Evolutionary conservation across 2,888 invertebrate genomes (phyloP), one percentile per base, ranked within the genome.

Genomic region (Scaptomyza reducta): DNA sequence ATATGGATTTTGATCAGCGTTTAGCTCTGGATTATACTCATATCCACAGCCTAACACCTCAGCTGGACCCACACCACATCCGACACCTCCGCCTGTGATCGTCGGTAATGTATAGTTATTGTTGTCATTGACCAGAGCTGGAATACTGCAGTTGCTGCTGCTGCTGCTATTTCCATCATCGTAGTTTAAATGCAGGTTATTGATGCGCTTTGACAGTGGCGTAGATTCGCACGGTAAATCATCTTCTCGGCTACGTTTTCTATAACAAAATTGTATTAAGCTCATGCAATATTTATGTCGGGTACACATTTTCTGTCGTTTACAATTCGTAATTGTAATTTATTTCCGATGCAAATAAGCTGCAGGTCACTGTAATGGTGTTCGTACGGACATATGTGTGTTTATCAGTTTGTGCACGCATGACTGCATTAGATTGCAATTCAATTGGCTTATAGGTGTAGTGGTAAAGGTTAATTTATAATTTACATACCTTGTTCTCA

Each of bases 151-250:
- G 53, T 59, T 80, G 73, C 75, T 89, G 68, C 78, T 83, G 68
- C 76, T 89, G 71, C 70, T 79, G 68, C 81, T 79, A 33, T 80
- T 85, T 0, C 75, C 80, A 62, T 77, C 80, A 65, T 90, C 68
- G 85, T 89, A 72, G 50, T 71, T 96, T 81, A 97, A 94, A 89
- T 97, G 97, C 54, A 97, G 93, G 92, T 97, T 97, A 91, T 97
- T 97, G 83, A 97, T 97, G 88, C 97, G 94, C 91, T 97, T 97
- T 13, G 97, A 97, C 55, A 97, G 92, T 56, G 97, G 97, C 93
- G 96, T 95, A 86, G 97, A 90, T 41, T 90, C 97, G 89, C 97
- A 97, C 72, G 94, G 94, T 25, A 83, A 64, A 78, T 96, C 96
- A 87, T 96, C 96, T 89, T 95, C 95, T 65, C 96, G 93, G 51